Percentiles rank a stretch among this genome's conserved stretches.
These are phyloP conservation scores for Nasonia giraulti DNA, from an alignment of 1,140 invertebrate species.

Conservation along the genomic window DNA sequence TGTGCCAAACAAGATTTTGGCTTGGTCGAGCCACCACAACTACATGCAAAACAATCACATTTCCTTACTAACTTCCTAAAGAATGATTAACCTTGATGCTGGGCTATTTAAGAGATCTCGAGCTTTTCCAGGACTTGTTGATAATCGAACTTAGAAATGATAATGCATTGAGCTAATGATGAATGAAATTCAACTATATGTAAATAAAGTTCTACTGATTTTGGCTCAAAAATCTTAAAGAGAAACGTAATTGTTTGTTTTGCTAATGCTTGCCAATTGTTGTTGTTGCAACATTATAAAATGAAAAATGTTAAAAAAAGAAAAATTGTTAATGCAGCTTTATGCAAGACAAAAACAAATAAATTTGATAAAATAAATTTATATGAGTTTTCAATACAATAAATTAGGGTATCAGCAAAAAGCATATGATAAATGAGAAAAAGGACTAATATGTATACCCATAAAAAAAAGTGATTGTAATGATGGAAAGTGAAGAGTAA, in stretches of 20 bases:
- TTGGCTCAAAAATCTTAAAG: conserved; percentile 40
- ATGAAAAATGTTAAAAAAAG: not conserved
- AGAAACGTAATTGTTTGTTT: not conserved
- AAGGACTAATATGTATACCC: not conserved
- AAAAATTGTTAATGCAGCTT: conserved; percentile 1
- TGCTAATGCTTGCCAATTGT: not conserved
- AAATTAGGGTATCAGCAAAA: not conserved
- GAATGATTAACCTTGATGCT: conserved; percentile 45
- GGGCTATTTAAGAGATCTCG: conserved; percentile 43
- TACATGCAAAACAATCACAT: conserved; percentile 76
- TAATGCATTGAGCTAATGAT: conserved; percentile 49
- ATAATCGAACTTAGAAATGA: conserved; percentile 49
- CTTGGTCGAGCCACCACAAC: conserved; percentile 81
- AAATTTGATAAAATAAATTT: not conserved
- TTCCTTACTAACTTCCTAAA: conserved; percentile 67
- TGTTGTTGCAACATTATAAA: conserved; percentile 10
- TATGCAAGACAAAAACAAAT: not conserved
- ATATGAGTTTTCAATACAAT: conserved; percentile 9
- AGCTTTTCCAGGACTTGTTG: conserved; percentile 46
- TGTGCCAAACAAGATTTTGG: conserved; percentile 87
- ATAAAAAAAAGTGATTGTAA: not conserved
- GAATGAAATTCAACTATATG: conserved; percentile 52
- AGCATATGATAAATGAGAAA: conserved; percentile 33
- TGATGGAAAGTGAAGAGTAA: not conserved
- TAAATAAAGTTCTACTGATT: conserved; percentile 51